Evolutionary conservation across 2,888 invertebrate genomes (phyloP), one percentile per base, ranked within the genome.

Genomic region (Geophilus truncorum): DNA sequence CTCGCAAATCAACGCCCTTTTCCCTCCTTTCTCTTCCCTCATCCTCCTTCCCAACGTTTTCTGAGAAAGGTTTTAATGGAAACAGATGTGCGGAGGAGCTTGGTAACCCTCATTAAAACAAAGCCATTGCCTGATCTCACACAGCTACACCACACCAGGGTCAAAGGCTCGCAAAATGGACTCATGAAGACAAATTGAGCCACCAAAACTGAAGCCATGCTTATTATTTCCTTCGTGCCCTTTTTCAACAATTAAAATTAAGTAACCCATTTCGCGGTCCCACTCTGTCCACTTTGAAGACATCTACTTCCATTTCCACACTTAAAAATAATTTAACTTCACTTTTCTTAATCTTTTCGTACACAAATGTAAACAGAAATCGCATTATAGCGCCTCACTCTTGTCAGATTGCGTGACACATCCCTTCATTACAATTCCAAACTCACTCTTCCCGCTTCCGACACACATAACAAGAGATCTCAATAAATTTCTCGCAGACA

Each of bases 141-240:
- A 10, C 25, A 12, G 70, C 23, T 0, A 23, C 62, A 70, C 25
- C 23, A 70, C 70, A 51, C n/a, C 25, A 10, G 70, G 70, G 70
- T 70, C 70, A 70, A 62, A 70, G 28, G 70, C 70, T 70, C 70
- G 28, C 70, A 70, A 70, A 57, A 70, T 70, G 70, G 70, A 70
- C 70, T 70, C 70, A 28, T 70, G 70, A 70, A 70, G 28, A 70
- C 70, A 70, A 70, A 70, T 70, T 70, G 70, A 70, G 70, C 70
- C 18, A n/a, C 70, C 70, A 28, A n/a, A 70, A 23, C 70, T 70
- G 15, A 70, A 45, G 25, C 6, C 25, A 70, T 12, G 25, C 12
- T 70, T 70, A 70, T 25, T 70, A 70, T 70, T 70, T 70, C 70
- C 23, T 70, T 70, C 28, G 9, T 28, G n/a, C 25, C 70, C 28